Evolutionary conservation across 2,797 vertebrate species (phyloP).

Genomic region (Artibeus jamaicensis): DNA sequence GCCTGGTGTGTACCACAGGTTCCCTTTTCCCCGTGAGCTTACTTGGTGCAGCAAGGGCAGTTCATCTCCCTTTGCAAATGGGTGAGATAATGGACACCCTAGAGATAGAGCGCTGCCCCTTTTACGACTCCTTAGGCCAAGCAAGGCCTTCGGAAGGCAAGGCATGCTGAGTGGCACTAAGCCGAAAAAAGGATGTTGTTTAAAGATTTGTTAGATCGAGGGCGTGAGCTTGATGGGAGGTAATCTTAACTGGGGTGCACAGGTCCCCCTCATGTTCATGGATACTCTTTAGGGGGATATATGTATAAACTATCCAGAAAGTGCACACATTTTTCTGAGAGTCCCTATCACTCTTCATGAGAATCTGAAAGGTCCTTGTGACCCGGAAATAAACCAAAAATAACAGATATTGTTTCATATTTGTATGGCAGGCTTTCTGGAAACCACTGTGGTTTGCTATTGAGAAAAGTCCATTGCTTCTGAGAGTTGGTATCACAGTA

Average conservation of each 20-base stretch:
- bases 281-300: background rate
- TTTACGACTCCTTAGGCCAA: background rate
- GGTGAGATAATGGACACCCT: accelerated
- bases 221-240: background rate
- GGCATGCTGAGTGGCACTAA: background rate
- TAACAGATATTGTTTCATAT: background rate
- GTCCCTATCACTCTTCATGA: background rate
- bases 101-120: background rate
- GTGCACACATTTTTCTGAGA: background rate
- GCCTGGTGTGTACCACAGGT: too few species aligned
- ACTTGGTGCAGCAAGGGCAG: background rate
- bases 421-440: background rate
- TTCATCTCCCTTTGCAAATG: background rate
- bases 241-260: too few species aligned
- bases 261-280: background rate
- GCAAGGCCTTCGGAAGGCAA: background rate
- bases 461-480: background rate
- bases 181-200: background rate
- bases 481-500: background rate
- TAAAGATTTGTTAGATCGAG: background rate
- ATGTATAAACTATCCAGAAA: accelerated
- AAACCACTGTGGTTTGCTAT: background rate
- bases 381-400: background rate
- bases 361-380: background rate
- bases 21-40: background rate